Evolutionary conservation across 53 echinoderm and acorn worm genomes (phyloP).

Genomic region (Stichopus horrens): DNA sequence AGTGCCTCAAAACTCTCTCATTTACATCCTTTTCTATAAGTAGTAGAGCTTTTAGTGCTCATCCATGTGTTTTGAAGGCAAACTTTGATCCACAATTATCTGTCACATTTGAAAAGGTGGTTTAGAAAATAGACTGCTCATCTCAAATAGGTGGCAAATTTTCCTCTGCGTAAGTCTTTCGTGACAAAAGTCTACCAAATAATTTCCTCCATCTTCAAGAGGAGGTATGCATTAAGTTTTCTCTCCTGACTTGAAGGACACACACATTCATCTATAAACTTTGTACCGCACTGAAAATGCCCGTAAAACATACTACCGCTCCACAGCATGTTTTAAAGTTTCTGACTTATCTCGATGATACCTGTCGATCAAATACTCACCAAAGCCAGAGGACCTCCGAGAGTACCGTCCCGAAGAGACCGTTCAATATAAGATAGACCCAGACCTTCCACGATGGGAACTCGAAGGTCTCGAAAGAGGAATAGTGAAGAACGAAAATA

Average conservation of each 20-base stretch:
- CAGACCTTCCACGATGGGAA: slow-evolving; percentile 79
- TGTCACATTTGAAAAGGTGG: background rate
- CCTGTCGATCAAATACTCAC: slow-evolving; percentile 59
- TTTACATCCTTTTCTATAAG: background rate
- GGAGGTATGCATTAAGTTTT: no score
- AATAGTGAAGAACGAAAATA: slow-evolving; percentile 79
- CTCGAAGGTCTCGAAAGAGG: slow-evolving; percentile 79
- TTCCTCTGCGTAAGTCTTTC: no score
- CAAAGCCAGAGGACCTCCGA: slow-evolving; percentile 98
- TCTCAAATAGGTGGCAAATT: no score
- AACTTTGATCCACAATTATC: background rate
- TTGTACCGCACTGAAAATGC: background rate
- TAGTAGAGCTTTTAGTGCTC: background rate
- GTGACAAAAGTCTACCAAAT: no score
- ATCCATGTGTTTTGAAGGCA: background rate
- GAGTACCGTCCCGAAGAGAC: slow-evolving; percentile 91
- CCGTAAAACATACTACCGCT: background rate
- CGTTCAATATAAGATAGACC: slow-evolving; percentile 86
- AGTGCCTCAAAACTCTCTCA: no score
- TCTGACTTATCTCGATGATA: background rate
- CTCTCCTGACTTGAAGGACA: no score
- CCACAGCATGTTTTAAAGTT: background rate
- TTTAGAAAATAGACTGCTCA: no score
- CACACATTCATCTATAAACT: no score
- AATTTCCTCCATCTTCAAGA: no score